phyloP scores from a whole-genome alignment of 2,888 invertebrate species.

The Ptilodon capucinus region DNA sequence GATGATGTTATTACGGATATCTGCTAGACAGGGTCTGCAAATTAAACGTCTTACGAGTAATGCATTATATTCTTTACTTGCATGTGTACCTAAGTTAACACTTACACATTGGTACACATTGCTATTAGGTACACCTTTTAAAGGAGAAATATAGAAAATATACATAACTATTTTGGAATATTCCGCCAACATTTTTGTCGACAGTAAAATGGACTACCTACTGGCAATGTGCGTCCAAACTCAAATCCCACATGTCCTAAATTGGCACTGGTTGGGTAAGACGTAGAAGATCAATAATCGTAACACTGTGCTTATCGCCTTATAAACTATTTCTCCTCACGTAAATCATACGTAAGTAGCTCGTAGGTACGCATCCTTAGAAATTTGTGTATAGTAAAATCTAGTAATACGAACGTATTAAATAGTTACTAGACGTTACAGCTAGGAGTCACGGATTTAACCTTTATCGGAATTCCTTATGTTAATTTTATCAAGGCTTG shows the following conservation, averaged over 20 bases:
- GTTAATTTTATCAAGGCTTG: background rate
- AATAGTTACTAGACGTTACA: background rate
- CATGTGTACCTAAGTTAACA: too few species aligned
- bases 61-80: too few species aligned
- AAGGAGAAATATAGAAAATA: too few species aligned
- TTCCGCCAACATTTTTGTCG: constrained; percentile 7
- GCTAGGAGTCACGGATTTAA: background rate
- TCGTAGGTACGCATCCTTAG: too few species aligned
- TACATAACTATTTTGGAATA: constrained; percentile 9
- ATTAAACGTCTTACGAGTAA: too few species aligned
- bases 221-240: constrained; percentile 24
- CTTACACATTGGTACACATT: too few species aligned
- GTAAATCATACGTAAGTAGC: background rate
- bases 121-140: too few species aligned
- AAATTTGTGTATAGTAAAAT: background rate
- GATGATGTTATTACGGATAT: background rate
- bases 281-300: background rate
- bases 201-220: constrained; percentile 8
- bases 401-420: background rate
- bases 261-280: constrained; percentile 14
- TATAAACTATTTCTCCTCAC: background rate
- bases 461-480: background rate
- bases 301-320: too few species aligned
- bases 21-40: too few species aligned
- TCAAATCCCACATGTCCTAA: constrained; percentile 2